Evolutionary conservation across 2,113 vertebrate genomes (phyloP).

Genomic region (Calcarius ornatus): DNA sequence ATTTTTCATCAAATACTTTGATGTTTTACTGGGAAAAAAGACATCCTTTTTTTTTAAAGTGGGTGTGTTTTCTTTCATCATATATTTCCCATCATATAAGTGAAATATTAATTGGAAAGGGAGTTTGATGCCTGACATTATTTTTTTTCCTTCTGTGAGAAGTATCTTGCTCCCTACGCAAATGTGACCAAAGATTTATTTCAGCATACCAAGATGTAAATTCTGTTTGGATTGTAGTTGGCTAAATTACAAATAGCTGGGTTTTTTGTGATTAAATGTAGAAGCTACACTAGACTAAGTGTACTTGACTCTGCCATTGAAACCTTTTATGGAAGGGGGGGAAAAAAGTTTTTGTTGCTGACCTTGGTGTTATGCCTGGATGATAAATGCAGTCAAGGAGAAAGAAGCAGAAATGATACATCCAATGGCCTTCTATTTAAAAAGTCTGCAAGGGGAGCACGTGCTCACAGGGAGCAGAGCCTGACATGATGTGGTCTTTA

Average conservation of each 20-base stretch:
- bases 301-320: not conserved
- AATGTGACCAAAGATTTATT: not conserved
- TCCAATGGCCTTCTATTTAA: not conserved
- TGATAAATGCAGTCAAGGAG: not conserved
- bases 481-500: not conserved
- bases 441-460: not conserved
- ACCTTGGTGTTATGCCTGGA: not conserved
- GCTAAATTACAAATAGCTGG: not conserved
- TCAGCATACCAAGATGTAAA: not conserved
- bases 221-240: not conserved
- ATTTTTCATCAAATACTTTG: not conserved
- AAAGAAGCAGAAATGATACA: not conserved
- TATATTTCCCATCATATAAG: not conserved
- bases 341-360: not conserved
- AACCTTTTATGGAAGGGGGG: accelerated
- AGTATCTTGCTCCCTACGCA: accelerated
- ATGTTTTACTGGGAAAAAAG: not conserved
- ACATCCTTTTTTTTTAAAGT: accelerated
- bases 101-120: not conserved
- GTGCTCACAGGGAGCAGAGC: not conserved
- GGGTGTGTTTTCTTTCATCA: not conserved
- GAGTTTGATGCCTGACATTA: not conserved
- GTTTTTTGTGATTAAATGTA: not conserved
- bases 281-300: not conserved
- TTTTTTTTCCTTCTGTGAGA: not conserved